Evolutionary conservation across 2,888 invertebrate species (phyloP).

Genomic region (Podotricha telesiphe): DNA sequence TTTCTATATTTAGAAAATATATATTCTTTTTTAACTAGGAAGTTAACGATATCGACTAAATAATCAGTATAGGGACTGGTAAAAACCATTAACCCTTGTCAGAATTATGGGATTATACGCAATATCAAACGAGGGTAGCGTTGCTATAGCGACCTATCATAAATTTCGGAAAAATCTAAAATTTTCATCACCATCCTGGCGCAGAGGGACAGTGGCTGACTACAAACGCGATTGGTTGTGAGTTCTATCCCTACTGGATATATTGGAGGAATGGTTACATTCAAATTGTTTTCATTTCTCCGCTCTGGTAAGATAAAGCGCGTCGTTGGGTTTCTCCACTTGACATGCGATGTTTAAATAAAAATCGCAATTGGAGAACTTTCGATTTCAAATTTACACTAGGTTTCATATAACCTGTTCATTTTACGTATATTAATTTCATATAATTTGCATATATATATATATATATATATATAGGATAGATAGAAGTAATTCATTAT

Average conservation of each 20-base stretch:
- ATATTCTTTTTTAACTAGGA: too few relatives aligned
- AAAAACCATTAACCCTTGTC: constrained; percentile 11
- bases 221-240: not conserved
- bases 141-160: not conserved
- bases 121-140: constrained; percentile 10
- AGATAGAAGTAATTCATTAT: too few relatives aligned
- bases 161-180: not conserved
- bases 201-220: not conserved
- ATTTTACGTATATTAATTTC: too few relatives aligned
- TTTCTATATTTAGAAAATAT: too few relatives aligned
- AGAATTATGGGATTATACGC: constrained; percentile 10
- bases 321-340: not conserved
- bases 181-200: not conserved
- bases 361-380: not conserved
- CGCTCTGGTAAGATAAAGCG: not conserved
- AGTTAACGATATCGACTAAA: constrained; percentile 11
- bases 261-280: not conserved
- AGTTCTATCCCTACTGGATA: not conserved
- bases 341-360: not conserved
- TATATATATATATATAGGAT: too few relatives aligned
- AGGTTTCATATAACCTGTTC: too few relatives aligned
- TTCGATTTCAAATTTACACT: too few relatives aligned
- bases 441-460: too few relatives aligned
- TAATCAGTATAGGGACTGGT: constrained; percentile 3
- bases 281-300: not conserved